A percentile compares a stretch with the other conserved stretches of the same genome.
Conservation (phyloP, 2,797 vertebrate species). For the Toxotes lorentzi region DNA sequence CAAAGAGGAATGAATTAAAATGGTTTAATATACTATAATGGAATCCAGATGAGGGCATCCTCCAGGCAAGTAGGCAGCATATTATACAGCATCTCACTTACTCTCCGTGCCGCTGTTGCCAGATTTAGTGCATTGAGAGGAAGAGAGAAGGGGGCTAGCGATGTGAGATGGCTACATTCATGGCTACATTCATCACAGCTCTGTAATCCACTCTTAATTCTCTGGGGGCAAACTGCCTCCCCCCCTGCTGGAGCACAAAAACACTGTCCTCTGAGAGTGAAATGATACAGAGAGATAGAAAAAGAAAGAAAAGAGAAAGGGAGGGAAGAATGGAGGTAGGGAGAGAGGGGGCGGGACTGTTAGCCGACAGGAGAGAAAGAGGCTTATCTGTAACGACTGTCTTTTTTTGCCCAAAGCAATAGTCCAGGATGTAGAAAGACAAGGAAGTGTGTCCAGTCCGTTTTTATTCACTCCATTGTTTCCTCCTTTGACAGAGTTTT, state of each 20-base stretch:
- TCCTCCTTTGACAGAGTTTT: conserved; percentile 53
- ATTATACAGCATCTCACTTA: conserved; percentile 12
- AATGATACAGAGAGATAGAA: conserved; percentile 70
- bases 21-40: conserved; percentile 5
- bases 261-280: conserved; percentile 63
- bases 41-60: conserved; percentile 32
- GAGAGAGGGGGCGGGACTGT: conserved; percentile 59
- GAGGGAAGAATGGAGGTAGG: conserved; percentile 36
- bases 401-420: conserved; percentile 42
- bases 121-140: conserved; percentile 23
- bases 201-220: conserved; percentile 76
- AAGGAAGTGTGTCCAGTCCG: conserved; percentile 62
- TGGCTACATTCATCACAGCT: conserved; percentile 68
- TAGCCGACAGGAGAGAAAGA: conserved; percentile 65
- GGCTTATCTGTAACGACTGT: conserved; percentile 80
- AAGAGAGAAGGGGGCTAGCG: conserved; percentile 23
- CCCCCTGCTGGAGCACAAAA: conserved; percentile 56
- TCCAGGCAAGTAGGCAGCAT: conserved; percentile 6
- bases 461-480: conserved; percentile 34
- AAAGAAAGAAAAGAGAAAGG: conserved; percentile 45
- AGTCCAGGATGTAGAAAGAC: conserved; percentile 49
- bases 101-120: conserved; percentile 11
- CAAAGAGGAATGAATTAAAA: conserved; percentile 7
- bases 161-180: conserved; percentile 60
- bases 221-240: conserved; percentile 38